phyloP scores from a whole-genome alignment of 2,113 vertebrate genomes.

The Passerina amoena region DNA sequence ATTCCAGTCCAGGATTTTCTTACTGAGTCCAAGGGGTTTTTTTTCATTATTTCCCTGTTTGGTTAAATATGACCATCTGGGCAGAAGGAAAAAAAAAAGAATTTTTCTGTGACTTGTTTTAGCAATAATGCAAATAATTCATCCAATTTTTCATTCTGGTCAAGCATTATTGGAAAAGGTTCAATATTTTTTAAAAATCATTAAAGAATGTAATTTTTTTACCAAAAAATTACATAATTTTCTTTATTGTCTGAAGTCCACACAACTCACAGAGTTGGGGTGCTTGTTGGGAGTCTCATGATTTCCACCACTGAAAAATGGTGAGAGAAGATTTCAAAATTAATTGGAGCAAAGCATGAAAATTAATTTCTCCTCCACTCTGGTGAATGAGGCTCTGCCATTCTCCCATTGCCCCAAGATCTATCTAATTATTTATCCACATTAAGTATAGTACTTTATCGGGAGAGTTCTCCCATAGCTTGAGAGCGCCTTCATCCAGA shows the following conservation, averaged over 20 bases:
- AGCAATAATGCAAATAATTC: not conserved
- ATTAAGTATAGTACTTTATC: not conserved
- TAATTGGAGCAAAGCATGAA: not conserved
- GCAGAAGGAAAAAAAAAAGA: not conserved
- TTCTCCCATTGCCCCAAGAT: not conserved
- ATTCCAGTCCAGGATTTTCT: constrained; percentile 20
- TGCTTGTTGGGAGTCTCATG: not conserved
- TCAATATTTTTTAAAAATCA: not conserved
- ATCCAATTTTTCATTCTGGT: not conserved
- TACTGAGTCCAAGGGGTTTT: not conserved
- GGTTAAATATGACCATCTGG: not conserved
- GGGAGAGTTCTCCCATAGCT: not conserved
- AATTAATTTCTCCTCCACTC: not conserved
- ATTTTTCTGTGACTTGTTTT: not conserved
- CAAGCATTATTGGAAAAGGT: not conserved
- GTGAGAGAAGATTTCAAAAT: not conserved
- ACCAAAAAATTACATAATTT: fast-evolving
- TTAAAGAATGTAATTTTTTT: not conserved
- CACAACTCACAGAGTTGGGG: not conserved
- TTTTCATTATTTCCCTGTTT: constrained; percentile 14
- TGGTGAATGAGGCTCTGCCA: not conserved
- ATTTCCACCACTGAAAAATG: not conserved
- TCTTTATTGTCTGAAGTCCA: not conserved
- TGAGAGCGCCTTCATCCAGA: not conserved
- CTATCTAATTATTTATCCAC: not conserved